Evolutionary conservation across 2,888 invertebrate genomes (phyloP).

Genomic region (Melitaea athalia): DNA sequence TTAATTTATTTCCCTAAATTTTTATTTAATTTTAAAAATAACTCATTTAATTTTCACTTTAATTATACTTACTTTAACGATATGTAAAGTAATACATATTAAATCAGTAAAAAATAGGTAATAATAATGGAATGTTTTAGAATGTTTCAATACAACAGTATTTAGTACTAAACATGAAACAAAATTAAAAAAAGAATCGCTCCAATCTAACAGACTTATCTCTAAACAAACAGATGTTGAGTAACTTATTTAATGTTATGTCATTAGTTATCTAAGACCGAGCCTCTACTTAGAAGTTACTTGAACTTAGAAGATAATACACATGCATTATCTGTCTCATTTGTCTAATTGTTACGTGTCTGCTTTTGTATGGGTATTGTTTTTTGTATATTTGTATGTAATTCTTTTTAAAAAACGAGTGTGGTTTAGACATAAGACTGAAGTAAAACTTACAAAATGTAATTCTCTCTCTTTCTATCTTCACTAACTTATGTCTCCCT

Average conservation of each 20-base stretch:
- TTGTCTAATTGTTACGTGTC: too few species aligned
- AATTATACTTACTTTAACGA: neutral
- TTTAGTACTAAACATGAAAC: neutral
- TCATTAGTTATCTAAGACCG: neutral
- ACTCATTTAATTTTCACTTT: neutral
- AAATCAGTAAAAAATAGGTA: neutral
- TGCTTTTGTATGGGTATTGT: too few species aligned
- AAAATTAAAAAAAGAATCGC: neutral
- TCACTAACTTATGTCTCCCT: too few species aligned
- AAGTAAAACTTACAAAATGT: too few species aligned
- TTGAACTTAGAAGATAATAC: neutral
- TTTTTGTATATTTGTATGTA: too few species aligned
- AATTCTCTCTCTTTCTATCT: too few species aligned
- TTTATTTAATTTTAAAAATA: too few species aligned
- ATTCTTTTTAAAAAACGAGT: too few species aligned
- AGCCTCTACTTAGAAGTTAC: neutral
- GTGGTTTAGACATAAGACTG: too few species aligned
- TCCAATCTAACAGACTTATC: neutral
- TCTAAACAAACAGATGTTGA: conserved; percentile 6
- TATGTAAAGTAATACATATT: neutral
- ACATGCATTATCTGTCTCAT: neutral
- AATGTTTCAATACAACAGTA: neutral
- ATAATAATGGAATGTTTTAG: neutral
- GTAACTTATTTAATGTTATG: neutral
- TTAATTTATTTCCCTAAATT: neutral